Evolutionary conservation across 2,888 invertebrate species (phyloP), one percentile per base, ranked within the genome.

Genomic region (Lysandra bellargus): DNA sequence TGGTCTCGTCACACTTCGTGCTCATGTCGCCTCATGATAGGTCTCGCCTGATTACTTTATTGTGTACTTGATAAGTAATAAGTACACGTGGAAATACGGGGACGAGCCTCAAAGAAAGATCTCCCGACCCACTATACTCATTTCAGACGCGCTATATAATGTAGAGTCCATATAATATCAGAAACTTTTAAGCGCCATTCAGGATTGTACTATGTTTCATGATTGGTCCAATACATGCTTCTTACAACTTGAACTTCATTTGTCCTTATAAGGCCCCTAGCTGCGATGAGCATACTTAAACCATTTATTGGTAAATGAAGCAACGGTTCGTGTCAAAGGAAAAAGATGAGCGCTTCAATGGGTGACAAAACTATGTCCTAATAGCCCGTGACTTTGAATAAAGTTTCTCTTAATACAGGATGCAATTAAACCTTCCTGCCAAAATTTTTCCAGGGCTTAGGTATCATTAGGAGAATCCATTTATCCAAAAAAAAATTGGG

Each of bases 331-430:
- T 30, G 7, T 30, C 30, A 64, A 30, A 64, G 64, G 23, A 7
- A 23, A 23, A 64, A 17, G 69, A 37, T 33, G 57, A 57, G 57
- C 12, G 12, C 14, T 30, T 9, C 4, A 69, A 14, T 14, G 2
- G 2, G 4, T 33, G 33, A 17, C 33, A 37, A 69, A 69, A 69
- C 69, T 23, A 64, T 64, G 30, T 30, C 64, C 64, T 30, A 7
- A 64, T 14, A 69, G 69, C 14, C 37, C 69, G 69, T 69, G 69
- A 69, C 69, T 69, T 33, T 69, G 69, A 69, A 69, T 69, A 37
- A 69, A 69, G 69, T 69, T 69, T 69, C 14, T 14, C 33, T 17
- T 12, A 33, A 69, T 64, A 23, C 23, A 23, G 23, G 23, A 23
- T 23, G 23, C 23, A 23, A 23, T 23, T 23, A 23, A 23, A 23